phyloP scores from a whole-genome alignment of 2,888 invertebrate species.

The Mesochorus sp. region DNA sequence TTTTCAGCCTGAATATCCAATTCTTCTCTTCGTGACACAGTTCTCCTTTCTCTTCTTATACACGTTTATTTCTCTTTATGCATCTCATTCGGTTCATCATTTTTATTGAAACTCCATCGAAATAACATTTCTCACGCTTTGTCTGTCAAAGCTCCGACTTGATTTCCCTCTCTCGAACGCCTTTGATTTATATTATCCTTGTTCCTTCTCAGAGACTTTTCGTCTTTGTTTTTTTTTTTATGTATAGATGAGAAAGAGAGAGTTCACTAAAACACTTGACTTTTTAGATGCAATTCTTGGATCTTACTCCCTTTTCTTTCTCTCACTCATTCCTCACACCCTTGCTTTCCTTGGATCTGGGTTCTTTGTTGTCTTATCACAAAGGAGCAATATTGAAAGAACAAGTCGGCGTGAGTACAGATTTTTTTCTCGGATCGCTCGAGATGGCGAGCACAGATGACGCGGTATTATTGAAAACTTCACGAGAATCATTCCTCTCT shows the following conservation, averaged over 20 bases:
- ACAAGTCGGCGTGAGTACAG: not conserved
- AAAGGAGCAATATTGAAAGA: slow-evolving; percentile 23
- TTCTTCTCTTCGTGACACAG: not conserved
- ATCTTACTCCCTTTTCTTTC: slow-evolving; percentile 21
- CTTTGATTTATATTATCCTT: not conserved
- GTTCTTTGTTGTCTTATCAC: not conserved
- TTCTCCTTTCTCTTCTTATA: not conserved
- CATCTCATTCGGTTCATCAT: not conserved
- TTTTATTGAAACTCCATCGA: not conserved
- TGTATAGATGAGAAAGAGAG: too few species aligned
- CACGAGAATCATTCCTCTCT: too few species aligned
- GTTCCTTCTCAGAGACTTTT: not conserved
- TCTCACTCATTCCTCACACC: not conserved
- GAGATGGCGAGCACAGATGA: too few species aligned
- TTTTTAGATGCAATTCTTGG: not conserved
- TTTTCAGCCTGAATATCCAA: not conserved
- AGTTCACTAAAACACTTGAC: not conserved
- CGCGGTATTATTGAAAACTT: too few species aligned
- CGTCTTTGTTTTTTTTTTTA: slow-evolving; percentile 10
- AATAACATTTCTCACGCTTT: not conserved
- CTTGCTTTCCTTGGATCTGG: not conserved
- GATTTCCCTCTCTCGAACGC: not conserved
- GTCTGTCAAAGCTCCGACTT: not conserved
- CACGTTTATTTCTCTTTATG: not conserved
- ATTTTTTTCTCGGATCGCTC: not conserved